Percentiles rank a stretch among this genome's conserved stretches.
phyloP scores from a whole-genome alignment of 1,140 invertebrate genomes.

The Wasmannia auropunctata region DNA sequence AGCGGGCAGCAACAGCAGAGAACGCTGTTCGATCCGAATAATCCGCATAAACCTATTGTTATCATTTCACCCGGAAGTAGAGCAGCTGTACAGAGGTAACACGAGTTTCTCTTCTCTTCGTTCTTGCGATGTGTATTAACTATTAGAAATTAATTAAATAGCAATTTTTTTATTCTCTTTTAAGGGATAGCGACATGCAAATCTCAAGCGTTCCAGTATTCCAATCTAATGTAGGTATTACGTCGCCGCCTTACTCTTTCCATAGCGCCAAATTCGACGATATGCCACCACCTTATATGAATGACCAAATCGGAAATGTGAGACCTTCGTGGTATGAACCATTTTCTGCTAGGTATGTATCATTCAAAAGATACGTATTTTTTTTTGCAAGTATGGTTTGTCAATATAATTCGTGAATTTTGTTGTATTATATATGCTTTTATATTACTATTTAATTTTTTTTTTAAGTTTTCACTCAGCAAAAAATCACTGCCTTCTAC shows the following conservation, averaged over 20 bases:
- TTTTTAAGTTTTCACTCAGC: slow-evolving; percentile 85
- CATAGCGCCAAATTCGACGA: slow-evolving; percentile 76
- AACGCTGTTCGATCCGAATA: slow-evolving; percentile 89
- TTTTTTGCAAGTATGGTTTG: neutral
- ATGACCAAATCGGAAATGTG: slow-evolving; percentile 84
- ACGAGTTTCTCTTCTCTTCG: neutral
- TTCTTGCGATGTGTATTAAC: slow-evolving; percentile 21
- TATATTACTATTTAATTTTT: slow-evolving; percentile 50
- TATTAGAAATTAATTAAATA: neutral
- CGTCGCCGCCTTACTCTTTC: slow-evolving; percentile 74
- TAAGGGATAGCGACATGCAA: slow-evolving; percentile 80
- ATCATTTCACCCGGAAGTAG: slow-evolving; percentile 85
- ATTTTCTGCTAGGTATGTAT: slow-evolving; percentile 83
- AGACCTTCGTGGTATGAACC: slow-evolving; percentile 86
- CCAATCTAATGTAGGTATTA: slow-evolving; percentile 73
- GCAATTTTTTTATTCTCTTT: slow-evolving; percentile 13
- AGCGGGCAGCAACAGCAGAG: slow-evolving; percentile 79
- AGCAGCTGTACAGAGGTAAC: slow-evolving; percentile 77
- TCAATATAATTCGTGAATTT: neutral
- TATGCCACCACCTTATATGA: slow-evolving; percentile 76
- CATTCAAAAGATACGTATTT: too few relatives aligned
- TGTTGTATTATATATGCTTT: neutral
- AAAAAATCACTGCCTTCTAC: slow-evolving; percentile 84
- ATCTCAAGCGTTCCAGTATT: slow-evolving; percentile 76
- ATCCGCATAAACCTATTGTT: slow-evolving; percentile 89